Evolutionary conservation across 2,888 invertebrate genomes (phyloP).

Genomic region (Eumerus sabulonum): DNA sequence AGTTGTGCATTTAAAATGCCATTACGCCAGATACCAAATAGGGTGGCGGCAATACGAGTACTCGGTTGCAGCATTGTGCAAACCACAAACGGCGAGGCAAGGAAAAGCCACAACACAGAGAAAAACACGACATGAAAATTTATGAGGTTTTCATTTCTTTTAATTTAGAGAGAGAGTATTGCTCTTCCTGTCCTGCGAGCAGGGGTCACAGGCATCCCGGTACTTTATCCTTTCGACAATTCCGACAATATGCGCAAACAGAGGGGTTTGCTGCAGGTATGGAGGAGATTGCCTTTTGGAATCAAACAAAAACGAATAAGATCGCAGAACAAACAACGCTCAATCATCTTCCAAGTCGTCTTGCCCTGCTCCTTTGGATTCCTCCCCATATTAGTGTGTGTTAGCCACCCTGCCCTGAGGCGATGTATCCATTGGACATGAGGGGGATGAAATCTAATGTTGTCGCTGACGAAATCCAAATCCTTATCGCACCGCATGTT

Average conservation of each 20-base stretch:
- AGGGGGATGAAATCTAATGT: constrained; percentile 6
- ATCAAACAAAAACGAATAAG: background rate
- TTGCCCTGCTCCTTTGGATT: background rate
- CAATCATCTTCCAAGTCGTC: background rate
- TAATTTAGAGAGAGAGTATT: constrained; percentile 41
- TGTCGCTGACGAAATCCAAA: background rate
- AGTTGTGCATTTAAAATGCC: constrained; percentile 46
- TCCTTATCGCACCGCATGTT: background rate
- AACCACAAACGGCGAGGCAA: background rate
- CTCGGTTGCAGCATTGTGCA: too few relatives aligned
- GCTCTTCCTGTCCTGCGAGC: background rate
- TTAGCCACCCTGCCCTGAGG: too few relatives aligned
- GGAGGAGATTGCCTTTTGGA: background rate
- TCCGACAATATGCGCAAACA: background rate
- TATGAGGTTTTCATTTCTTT: constrained; percentile 62
- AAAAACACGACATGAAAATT: constrained; percentile 43
- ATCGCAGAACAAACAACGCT: constrained; percentile 1
- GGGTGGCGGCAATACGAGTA: constrained; percentile 5
- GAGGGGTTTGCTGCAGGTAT: background rate
- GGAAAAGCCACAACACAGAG: background rate
- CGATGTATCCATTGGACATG: background rate
- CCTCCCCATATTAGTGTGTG: too few relatives aligned
- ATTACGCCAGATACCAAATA: constrained; percentile 12
- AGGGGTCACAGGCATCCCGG: background rate
- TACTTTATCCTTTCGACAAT: background rate